Evolutionary conservation across 35 echinoderm and acorn worm species (phyloP).

Genomic region (Ophioderma brevispina): DNA sequence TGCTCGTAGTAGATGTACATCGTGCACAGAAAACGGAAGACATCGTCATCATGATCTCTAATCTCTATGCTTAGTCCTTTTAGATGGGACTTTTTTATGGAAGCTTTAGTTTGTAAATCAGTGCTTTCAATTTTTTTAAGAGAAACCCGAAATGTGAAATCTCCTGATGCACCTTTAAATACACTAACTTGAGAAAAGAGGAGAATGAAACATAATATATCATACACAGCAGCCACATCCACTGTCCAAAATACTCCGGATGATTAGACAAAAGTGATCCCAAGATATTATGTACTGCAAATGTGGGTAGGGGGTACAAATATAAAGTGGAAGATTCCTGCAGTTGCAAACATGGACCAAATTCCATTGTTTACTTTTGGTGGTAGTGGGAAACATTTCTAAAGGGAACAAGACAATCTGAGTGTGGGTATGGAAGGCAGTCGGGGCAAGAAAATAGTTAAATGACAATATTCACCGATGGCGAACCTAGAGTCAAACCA

Average conservation of each 20-base stretch:
- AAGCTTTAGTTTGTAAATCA: no score
- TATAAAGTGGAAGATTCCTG: neutral
- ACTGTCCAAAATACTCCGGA: neutral
- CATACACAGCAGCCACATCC: neutral
- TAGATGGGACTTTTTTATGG: no score
- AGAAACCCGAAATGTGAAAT: no score
- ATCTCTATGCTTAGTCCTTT: no score
- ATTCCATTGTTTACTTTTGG: neutral
- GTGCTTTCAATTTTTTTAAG: no score
- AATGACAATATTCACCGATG: neutral
- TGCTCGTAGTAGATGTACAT: neutral
- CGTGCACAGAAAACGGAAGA: neutral
- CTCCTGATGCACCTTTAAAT: no score
- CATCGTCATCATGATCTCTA: no score
- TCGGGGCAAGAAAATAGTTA: neutral
- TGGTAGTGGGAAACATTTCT: neutral
- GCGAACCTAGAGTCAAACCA: neutral
- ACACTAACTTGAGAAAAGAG: no score
- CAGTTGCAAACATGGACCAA: neutral
- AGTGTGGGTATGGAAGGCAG: neutral
- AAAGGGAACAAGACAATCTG: neutral
- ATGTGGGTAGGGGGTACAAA: neutral
- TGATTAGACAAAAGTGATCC: neutral
- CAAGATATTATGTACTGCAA: neutral
- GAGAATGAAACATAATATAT: neutral